phyloP scores from a whole-genome alignment of 1,140 invertebrate species.

The Drosophila melanica region DNA sequence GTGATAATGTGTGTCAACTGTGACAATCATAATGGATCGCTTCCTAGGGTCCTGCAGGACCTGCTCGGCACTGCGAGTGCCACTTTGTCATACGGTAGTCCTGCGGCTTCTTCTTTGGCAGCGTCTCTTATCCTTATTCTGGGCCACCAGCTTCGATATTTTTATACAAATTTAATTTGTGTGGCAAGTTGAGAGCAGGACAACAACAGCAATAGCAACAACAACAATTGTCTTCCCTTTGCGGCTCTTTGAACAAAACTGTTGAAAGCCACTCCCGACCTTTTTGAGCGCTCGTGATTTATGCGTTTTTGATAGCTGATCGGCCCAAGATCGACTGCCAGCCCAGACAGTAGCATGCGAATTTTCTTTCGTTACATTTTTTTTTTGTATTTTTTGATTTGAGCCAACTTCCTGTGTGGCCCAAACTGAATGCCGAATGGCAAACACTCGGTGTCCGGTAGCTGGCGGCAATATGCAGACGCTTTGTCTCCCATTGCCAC shows the following conservation, averaged over 20 bases:
- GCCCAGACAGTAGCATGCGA: conserved; percentile 49
- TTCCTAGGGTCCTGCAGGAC: conserved; percentile 15
- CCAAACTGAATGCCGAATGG: conserved; percentile 31
- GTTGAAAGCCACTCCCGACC: conserved; percentile 67
- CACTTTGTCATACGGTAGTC: conserved; percentile 76
- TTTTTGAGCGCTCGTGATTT: conserved; percentile 63
- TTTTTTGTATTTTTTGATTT: neutral
- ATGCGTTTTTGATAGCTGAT: conserved; percentile 76
- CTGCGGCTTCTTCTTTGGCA: conserved; percentile 52
- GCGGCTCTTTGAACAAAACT: conserved; percentile 69
- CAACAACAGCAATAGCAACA: neutral
- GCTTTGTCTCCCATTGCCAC: conserved; percentile 49
- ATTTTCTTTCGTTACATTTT: conserved; percentile 26
- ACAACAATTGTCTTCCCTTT: conserved; percentile 19
- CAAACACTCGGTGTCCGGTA: conserved; percentile 44
- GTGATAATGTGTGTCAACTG: conserved; percentile 78
- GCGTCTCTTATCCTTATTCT: conserved; percentile 10
- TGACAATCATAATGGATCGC: conserved; percentile 81
- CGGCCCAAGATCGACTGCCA: neutral
- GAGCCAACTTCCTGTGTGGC: conserved; percentile 68
- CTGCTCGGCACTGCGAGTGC: conserved; percentile 20
- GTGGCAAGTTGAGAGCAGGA: conserved; percentile 52
- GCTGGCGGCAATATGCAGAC: conserved; percentile 44
- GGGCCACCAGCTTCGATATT: conserved; percentile 78
- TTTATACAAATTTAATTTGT: conserved; percentile 79